phyloP scores from a whole-genome alignment of 2,888 invertebrate species.

The Nemoura dubitans region DNA sequence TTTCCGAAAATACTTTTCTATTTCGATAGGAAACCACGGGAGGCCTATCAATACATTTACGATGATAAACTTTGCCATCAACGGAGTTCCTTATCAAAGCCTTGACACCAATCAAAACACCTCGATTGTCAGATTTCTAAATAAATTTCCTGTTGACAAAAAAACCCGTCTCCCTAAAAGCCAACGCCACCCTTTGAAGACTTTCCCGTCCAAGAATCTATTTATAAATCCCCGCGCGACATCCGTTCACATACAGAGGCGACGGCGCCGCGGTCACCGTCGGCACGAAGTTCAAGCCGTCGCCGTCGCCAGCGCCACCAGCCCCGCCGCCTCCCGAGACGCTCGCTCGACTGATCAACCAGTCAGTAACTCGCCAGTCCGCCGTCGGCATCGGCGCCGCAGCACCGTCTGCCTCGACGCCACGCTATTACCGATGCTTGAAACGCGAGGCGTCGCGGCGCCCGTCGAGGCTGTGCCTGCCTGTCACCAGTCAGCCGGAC shows the following conservation, averaged over 20 bases:
- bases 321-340: neutral
- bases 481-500: neutral
- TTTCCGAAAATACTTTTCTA: neutral
- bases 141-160: neutral
- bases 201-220: neutral
- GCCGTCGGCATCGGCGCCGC: neutral
- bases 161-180: neutral
- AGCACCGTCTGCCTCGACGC: neutral
- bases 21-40: neutral
- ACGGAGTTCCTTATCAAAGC: neutral
- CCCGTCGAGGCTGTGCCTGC: neutral
- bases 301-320: neutral
- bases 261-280: too few relatives aligned
- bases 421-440: neutral
- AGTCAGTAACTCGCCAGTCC: neutral
- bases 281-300: neutral
- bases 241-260: neutral
- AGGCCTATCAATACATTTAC: neutral
- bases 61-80: neutral
- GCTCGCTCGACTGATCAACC: neutral
- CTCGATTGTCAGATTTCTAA: neutral
- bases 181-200: neutral
- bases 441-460: neutral
- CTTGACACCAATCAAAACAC: neutral
- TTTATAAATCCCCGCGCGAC: neutral